These are phyloP conservation scores for Fabriciana adippe DNA, from an alignment of 2,888 invertebrate genomes.

Conservation along the genomic window DNA sequence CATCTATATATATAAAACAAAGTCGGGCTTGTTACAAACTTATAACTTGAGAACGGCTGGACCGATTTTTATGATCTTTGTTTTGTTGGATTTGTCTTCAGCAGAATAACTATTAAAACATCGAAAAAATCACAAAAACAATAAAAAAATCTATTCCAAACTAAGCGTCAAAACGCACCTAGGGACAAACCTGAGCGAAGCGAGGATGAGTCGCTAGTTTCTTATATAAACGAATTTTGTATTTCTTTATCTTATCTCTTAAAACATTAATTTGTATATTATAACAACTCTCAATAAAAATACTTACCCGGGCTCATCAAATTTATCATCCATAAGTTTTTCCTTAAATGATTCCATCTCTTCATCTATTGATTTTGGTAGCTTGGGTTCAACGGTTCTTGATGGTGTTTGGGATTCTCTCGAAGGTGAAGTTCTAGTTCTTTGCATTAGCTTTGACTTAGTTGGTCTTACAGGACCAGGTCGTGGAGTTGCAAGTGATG, in stretches of 20 bases:
- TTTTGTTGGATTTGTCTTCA: no score
- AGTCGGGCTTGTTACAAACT: no score
- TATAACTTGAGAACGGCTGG: no score
- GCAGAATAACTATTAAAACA: no score
- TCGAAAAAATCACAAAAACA: no score
- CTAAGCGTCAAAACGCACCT: no score
- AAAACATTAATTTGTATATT: background rate
- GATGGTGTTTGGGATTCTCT: slow-evolving; percentile 14
- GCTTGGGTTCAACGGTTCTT: slow-evolving; percentile 28
- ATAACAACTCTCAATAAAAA: slow-evolving; percentile 3
- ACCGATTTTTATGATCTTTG: no score
- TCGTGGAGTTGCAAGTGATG: slow-evolving; percentile 42
- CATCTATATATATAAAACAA: no score
- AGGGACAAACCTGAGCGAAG: no score
- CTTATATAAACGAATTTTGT: background rate
- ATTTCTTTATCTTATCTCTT: background rate
- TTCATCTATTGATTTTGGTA: slow-evolving; percentile 42
- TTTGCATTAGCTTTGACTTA: slow-evolving; percentile 24
- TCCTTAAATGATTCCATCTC: slow-evolving; percentile 46
- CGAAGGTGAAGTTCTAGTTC: slow-evolving; percentile 23
- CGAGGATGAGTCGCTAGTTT: no score
- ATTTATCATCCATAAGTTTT: slow-evolving; percentile 45
- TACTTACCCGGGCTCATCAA: slow-evolving; percentile 43
- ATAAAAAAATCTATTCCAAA: no score
- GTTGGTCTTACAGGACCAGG: slow-evolving; percentile 43